Percentiles rank a stretch among this genome's conserved stretches.
Evolutionary conservation across 2,113 vertebrate genomes (phyloP).

Genomic region (Cercocebus atys): DNA sequence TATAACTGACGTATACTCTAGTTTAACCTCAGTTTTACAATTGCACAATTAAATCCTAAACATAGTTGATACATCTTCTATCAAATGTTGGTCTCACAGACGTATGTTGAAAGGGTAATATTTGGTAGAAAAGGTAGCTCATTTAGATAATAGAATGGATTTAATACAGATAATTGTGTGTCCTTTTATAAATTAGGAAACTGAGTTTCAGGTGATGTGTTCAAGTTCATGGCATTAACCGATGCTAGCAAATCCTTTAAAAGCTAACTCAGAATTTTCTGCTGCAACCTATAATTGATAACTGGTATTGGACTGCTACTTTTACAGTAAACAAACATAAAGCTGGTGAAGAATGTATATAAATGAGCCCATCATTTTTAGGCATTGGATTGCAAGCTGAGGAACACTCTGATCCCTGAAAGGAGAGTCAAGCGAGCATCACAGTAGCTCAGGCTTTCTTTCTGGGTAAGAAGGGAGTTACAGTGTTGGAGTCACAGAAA

Average conservation of each 20-base stretch:
- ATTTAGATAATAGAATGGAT: not conserved
- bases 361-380: not conserved
- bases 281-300: not conserved
- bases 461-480: not conserved
- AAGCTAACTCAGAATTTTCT: not conserved
- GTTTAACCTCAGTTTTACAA: conserved; percentile 23
- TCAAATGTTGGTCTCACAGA: not conserved
- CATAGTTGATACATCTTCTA: conserved; percentile 24
- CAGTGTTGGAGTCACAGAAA: not conserved
- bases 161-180: not conserved
- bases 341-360: not conserved
- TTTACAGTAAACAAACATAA: not conserved
- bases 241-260: not conserved
- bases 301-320: not conserved
- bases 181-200: not conserved
- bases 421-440: not conserved
- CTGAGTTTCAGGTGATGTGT: rapidly evolving
- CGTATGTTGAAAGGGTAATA: not conserved
- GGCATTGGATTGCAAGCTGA: not conserved
- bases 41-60: conserved; percentile 38
- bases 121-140: not conserved
- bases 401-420: not conserved
- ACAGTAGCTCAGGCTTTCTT: not conserved
- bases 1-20: conserved; percentile 24
- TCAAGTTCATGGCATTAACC: not conserved